phyloP scores from a whole-genome alignment of 92 coral and sea anemone genomes.

The Hydrozoanthus gracilis region DNA sequence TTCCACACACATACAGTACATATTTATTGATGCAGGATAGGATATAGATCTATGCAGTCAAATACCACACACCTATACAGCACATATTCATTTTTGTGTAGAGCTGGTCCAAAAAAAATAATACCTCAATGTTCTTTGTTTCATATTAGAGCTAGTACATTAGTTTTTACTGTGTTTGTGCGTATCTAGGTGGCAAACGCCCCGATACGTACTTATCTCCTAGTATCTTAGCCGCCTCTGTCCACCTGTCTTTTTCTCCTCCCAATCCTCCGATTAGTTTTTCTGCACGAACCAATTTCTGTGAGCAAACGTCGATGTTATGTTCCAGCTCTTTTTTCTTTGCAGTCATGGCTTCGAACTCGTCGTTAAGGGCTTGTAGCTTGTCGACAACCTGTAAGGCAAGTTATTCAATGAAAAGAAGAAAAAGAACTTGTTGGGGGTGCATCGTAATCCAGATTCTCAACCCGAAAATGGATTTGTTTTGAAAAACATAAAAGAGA shows the following conservation, averaged over 20 bases:
- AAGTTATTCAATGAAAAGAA: neutral
- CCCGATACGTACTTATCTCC: constrained; percentile 77
- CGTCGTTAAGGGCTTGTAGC: constrained; percentile 97
- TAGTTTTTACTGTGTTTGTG: no score
- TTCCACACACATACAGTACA: no score
- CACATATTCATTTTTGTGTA: no score
- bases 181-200: no score
- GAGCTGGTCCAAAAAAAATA: no score
- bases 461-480: neutral
- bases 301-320: constrained; percentile 92
- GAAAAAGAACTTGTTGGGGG: neutral
- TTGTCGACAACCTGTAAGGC: constrained; percentile 89
- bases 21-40: no score
- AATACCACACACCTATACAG: no score
- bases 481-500: no score
- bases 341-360: constrained; percentile 94
- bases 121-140: no score
- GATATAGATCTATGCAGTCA: no score
- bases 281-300: constrained; percentile 99
- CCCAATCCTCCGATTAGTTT: constrained; percentile 99
- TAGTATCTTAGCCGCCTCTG: constrained; percentile 90
- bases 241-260: constrained; percentile 99
- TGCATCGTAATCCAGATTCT: neutral
- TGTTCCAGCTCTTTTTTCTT: constrained; percentile 96
- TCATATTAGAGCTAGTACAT: no score